phyloP scores from a whole-genome alignment of 2,888 invertebrate genomes.

The Congeria kusceri region DNA sequence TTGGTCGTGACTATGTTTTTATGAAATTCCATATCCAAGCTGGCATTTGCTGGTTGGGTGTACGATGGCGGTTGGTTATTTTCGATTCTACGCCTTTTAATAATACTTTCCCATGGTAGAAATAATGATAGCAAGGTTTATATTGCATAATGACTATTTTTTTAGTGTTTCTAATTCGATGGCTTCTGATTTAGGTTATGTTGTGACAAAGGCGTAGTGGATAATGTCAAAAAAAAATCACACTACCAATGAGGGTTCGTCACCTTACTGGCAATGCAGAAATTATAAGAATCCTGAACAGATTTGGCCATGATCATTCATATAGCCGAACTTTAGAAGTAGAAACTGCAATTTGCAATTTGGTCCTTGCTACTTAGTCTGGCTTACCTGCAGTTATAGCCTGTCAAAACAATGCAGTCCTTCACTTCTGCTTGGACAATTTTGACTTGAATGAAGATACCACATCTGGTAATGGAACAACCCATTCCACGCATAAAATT shows the following conservation, averaged over 20 bases:
- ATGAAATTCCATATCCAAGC: no score
- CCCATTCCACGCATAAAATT: constrained; percentile 48
- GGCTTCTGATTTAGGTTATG: no score
- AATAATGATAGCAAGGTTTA: no score
- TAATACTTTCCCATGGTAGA: no score
- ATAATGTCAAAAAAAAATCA: constrained; percentile 45
- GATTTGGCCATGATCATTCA: constrained; percentile 48
- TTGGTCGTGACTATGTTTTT: no score
- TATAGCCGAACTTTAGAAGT: constrained; percentile 39
- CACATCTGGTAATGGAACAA: constrained; percentile 50
- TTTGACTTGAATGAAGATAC: constrained; percentile 58
- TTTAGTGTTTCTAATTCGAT: no score
- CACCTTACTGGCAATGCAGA: constrained; percentile 60
- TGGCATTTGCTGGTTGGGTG: no score
- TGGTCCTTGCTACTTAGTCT: constrained; percentile 4
- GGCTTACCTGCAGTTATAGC: constrained; percentile 38
- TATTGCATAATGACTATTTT: no score
- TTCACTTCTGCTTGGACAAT: constrained; percentile 59
- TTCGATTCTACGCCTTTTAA: no score
- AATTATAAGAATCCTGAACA: constrained; percentile 48
- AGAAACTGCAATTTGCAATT: constrained; percentile 56
- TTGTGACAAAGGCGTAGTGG: constrained; percentile 34
- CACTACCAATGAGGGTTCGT: constrained; percentile 46
- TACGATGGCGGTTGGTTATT: no score
- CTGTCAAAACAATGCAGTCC: constrained; percentile 31